These are phyloP conservation scores for Nomada goodeniana DNA, from an alignment of 2,888 invertebrate species.

Conservation along the genomic window DNA sequence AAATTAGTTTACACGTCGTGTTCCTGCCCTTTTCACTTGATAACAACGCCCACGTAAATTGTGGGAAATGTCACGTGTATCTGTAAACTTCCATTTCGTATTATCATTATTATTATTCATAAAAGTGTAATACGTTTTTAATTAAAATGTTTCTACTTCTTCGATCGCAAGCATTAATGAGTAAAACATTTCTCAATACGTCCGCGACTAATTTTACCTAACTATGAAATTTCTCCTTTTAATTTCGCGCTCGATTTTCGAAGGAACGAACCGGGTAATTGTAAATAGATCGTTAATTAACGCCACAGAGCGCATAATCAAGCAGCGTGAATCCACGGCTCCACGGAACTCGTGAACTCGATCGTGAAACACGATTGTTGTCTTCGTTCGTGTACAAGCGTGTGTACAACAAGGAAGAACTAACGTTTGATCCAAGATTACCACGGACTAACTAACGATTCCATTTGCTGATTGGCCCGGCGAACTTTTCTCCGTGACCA, in stretches of 20 bases:
- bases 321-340: not conserved
- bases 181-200: too few relatives aligned
- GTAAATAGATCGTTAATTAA: constrained; percentile 9
- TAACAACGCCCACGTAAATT: constrained; percentile 12
- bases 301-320: not conserved
- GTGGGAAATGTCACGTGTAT: not conserved
- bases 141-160: too few relatives aligned
- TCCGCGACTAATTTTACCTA: too few relatives aligned
- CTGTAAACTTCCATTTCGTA: not conserved
- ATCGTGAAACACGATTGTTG: constrained; percentile 32
- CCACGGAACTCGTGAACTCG: constrained; percentile 12
- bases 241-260: not conserved
- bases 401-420: constrained; percentile 70
- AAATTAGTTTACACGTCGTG: constrained; percentile 14
- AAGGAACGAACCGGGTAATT: not conserved
- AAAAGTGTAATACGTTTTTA: too few relatives aligned
- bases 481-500: constrained; percentile 21
- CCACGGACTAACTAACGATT: constrained; percentile 69
- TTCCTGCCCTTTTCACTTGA: constrained; percentile 6
- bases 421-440: constrained; percentile 67
- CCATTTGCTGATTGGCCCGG: constrained; percentile 69
- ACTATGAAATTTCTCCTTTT: not conserved
- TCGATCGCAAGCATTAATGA: too few relatives aligned
- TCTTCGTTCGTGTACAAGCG: constrained; percentile 12
- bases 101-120: too few relatives aligned